Base-by-base conservation (phyloP, 1,140 invertebrate genomes). In the Globodera rostochiensis region DNA sequence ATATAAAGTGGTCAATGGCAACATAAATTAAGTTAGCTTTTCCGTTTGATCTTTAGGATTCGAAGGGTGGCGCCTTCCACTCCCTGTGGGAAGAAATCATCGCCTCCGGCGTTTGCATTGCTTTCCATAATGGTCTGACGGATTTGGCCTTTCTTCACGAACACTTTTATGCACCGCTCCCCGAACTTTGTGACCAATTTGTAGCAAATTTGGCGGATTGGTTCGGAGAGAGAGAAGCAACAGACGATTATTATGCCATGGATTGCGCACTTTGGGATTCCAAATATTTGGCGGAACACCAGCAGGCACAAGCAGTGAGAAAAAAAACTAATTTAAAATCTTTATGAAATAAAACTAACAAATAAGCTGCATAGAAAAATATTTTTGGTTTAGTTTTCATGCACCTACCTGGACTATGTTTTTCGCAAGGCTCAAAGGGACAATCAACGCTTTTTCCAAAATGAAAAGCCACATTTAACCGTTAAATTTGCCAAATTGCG, bases 131-230 rank as follows among this genome's bases (percentile, higher is more conserved):
- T 78, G 86, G 86, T 25, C 69, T 87, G 36, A 74, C 82, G 36
- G 86, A 87, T 82, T 46, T 87, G 13, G 75, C 79, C 13, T 87
- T 87, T 69, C 47, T 87, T 50, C 84, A 87, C 53, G 74, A 87
- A 21, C 86, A 87, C 45, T 84, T 87, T 47, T 87, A 87, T 49
- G 47, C 67, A n/a, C 50, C 75, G 13, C 73, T 87, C 9, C 86
- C 86, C 6, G 77, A 82, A 19, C 74, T 70, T 0, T 66, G 74
- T 77, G 66, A 84, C 21, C 60, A 73, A 47, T 86, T 83, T 82
- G 21, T 82, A 9, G 77, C 85, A 15, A 86, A 83, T 74, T 9
- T 86, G 25, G 45, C 80, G 5, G 84, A 84, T 73, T 84, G 82
- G 76, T 83, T 86, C 47, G 64, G 69, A n/a, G 21, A 73, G 15